These are phyloP conservation scores for Chaenodraco wilsoni DNA, from an alignment of 2,797 vertebrate species.

Conservation along the genomic window DNA sequence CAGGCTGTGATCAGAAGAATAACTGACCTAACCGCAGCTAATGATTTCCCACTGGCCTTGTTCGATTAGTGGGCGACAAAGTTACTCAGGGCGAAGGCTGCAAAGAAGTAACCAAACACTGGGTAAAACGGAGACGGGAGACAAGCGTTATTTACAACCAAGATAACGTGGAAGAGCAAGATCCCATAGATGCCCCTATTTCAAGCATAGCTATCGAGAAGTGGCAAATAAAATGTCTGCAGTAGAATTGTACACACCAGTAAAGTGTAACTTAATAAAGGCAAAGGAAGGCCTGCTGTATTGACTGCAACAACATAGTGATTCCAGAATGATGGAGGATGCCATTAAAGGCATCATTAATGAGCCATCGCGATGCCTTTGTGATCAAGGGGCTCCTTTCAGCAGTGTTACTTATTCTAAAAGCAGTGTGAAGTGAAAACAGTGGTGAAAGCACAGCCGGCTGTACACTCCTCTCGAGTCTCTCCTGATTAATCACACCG, in stretches of 20 bases:
- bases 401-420: conserved; percentile 66
- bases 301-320: conserved; percentile 72
- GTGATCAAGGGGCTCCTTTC: conserved; percentile 73
- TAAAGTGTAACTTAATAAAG: conserved; percentile 82
- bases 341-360: conserved; percentile 79
- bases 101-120: conserved; percentile 30
- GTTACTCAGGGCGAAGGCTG: conserved; percentile 56
- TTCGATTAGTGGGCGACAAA: conserved; percentile 38
- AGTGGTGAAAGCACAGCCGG: conserved; percentile 52
- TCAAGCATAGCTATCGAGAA: conserved; percentile 66
- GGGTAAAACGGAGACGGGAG: conserved; percentile 21
- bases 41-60: conserved; percentile 67
- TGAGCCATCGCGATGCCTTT: conserved; percentile 67
- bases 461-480: conserved; percentile 49
- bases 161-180: conserved; percentile 42
- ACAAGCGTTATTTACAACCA: conserved; percentile 67
- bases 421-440: conserved; percentile 70
- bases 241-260: conserved; percentile 82
- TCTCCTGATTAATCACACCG: conserved; percentile 70
- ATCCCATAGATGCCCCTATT: conserved; percentile 51
- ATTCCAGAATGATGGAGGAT: conserved; percentile 75
- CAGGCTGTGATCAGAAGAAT: conserved; percentile 60
- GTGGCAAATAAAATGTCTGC: conserved; percentile 78
- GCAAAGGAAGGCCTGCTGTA: conserved; percentile 55
- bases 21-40: conserved; percentile 64